Percentiles rank a stretch among this genome's conserved stretches.
Conservation (phyloP, 2,888 invertebrate genomes). For the Tenthredo livida region DNA sequence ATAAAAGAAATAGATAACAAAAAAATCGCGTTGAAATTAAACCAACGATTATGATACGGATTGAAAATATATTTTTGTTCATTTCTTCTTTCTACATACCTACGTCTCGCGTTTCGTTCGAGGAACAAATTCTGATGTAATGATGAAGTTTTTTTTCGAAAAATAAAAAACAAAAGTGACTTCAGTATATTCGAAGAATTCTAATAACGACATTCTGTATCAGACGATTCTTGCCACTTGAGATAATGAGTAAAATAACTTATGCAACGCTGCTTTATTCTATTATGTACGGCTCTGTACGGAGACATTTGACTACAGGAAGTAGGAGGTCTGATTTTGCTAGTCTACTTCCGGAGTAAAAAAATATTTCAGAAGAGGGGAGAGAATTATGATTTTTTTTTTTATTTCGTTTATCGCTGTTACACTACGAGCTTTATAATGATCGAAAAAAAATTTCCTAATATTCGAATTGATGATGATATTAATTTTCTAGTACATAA, state of each 20-base stretch:
- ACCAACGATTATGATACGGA: not conserved
- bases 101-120: not conserved
- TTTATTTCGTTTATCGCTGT: no score
- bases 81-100: not conserved
- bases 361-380: not conserved
- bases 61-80: not conserved
- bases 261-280: slow-evolving; percentile 4
- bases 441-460: no score
- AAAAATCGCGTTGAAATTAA: not conserved
- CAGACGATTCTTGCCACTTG: not conserved
- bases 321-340: not conserved
- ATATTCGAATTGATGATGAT: no score
- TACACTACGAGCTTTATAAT: no score
- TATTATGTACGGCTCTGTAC: not conserved
- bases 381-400: not conserved
- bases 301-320: slow-evolving; percentile 22
- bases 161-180: not conserved
- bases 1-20: not conserved
- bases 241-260: not conserved
- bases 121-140: not conserved
- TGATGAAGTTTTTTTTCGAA: not conserved
- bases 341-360: not conserved
- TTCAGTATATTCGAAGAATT: not conserved
- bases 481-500: not conserved
- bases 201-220: not conserved